A percentile compares a stretch with the other conserved stretches of the same genome.
Evolutionary conservation across 2,797 vertebrate genomes (phyloP).

Genomic region (Enteromius paludinosus): DNA sequence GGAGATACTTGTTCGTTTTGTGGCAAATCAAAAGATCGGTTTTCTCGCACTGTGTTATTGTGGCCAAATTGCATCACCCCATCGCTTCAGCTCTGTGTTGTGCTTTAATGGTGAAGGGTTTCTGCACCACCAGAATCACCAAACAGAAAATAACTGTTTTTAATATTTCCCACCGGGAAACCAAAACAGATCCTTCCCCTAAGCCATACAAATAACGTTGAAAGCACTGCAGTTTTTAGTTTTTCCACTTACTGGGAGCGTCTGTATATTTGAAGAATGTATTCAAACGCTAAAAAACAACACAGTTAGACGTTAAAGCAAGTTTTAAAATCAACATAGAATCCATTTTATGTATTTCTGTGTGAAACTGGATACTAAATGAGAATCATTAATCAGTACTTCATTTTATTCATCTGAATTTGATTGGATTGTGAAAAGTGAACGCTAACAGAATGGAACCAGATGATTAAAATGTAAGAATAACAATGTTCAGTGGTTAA

Average conservation of each 20-base stretch:
- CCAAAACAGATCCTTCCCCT: background rate
- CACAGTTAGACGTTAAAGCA: background rate
- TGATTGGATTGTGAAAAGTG: background rate
- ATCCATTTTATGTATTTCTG: background rate
- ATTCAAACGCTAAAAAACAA: background rate
- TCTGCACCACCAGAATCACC: constrained; percentile 4
- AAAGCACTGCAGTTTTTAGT: background rate
- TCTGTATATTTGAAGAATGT: background rate
- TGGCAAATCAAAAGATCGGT: background rate
- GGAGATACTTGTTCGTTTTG: constrained; percentile 4
- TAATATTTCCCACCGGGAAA: background rate
- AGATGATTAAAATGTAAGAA: background rate
- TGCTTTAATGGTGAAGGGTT: constrained; percentile 6
- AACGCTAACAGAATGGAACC: background rate
- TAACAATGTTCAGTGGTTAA: constrained; percentile 1
- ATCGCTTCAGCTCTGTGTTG: background rate
- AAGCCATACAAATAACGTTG: background rate
- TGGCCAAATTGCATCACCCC: constrained; percentile 7
- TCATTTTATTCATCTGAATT: background rate
- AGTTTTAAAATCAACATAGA: background rate
- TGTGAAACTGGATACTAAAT: constrained; percentile 10
- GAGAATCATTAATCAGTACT: background rate
- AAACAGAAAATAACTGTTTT: background rate
- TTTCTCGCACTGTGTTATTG: background rate
- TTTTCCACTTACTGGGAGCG: background rate